Conservation (phyloP, 2,797 vertebrate species). For the Xerus rutilus region DNA sequence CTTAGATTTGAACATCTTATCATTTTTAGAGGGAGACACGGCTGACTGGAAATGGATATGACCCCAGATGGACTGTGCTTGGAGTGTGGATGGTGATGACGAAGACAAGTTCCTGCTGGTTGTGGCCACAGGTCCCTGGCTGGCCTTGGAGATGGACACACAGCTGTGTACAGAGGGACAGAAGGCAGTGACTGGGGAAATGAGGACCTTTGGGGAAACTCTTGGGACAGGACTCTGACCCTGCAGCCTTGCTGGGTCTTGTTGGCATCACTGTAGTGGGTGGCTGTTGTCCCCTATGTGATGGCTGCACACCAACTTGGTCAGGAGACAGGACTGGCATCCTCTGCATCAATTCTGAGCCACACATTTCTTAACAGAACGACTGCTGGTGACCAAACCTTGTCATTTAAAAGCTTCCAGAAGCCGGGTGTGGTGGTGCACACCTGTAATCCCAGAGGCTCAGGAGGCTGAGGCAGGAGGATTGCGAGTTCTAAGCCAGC, state of each 20-base stretch:
- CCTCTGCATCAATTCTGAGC: fast-evolving
- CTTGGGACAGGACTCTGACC: fast-evolving
- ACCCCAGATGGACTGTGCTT: fast-evolving
- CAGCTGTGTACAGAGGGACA: fast-evolving
- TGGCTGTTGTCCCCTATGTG: fast-evolving
- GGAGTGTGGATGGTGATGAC: fast-evolving
- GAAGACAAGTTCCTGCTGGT: background rate
- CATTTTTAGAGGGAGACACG: fast-evolving
- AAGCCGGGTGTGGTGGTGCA: no score
- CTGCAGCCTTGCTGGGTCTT: background rate
- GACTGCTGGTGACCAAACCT: fast-evolving
- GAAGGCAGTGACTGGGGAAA: fast-evolving
- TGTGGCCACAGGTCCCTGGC: fast-evolving
- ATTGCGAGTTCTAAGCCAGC: no score
- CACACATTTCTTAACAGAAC: background rate
- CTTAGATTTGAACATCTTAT: background rate
- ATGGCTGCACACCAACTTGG: fast-evolving
- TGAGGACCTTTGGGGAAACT: fast-evolving
- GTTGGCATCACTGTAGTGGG: fast-evolving
- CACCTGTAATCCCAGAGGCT: no score
- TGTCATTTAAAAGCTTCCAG: background rate
- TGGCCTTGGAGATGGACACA: background rate
- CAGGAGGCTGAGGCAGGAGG: no score
- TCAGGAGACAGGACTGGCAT: background rate
- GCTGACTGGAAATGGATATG: fast-evolving